Percentiles rank a stretch among this genome's conserved stretches.
These are phyloP conservation scores for Moxostoma hubbsi DNA, from an alignment of 2,797 vertebrate species.

Conservation along the genomic window DNA sequence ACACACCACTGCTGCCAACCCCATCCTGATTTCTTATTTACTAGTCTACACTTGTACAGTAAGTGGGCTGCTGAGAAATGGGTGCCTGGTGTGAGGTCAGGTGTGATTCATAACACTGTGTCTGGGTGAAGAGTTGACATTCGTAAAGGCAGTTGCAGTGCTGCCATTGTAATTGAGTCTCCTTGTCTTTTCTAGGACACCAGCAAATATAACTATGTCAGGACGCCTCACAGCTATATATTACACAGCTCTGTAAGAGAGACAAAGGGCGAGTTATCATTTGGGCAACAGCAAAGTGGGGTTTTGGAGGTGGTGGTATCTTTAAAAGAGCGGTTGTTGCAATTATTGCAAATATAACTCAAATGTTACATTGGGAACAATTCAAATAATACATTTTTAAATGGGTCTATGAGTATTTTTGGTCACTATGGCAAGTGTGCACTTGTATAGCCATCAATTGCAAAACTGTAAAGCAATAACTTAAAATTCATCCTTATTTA, in stretches of 20 bases:
- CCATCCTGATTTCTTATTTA: conserved; percentile 74
- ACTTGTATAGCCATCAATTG: conserved; percentile 15
- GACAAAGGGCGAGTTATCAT: conserved; percentile 91
- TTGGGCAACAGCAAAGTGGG: conserved; percentile 73
- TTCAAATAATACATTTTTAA: not conserved
- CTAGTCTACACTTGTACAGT: conserved; percentile 65
- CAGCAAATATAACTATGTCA: conserved; percentile 89
- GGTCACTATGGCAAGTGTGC: conserved; percentile 6
- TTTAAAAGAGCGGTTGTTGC: conserved; percentile 12
- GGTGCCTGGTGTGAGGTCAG: conserved; percentile 77
- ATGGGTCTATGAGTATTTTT: not conserved
- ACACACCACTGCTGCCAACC: not conserved
- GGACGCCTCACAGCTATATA: conserved; percentile 88
- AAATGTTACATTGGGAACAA: conserved; percentile 3
- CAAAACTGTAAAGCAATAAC: too few relatives aligned
- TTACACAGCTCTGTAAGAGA: conserved; percentile 82
- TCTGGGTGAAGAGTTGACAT: conserved; percentile 80
- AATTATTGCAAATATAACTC: conserved; percentile 25
- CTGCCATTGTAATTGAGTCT: conserved; percentile 85
- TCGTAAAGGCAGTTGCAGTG: conserved; percentile 70
- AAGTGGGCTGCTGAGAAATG: conserved; percentile 70
- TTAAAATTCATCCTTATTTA: too few relatives aligned
- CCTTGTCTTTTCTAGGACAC: conserved; percentile 89
- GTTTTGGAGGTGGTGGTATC: conserved; percentile 41
- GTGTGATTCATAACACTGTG: conserved; percentile 81